Conservation (phyloP, 2,113 vertebrate genomes). For the human region GRCh38 chr19:18663001-18663500, state of each 20-base stretch:
- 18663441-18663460: background rate
- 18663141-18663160: background rate
- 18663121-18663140: background rate
- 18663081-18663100: background rate
- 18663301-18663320: background rate
- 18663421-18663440: background rate
- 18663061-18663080: too few relatives aligned
- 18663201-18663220: background rate
- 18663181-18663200: background rate
- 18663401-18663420: background rate
- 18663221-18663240: background rate
- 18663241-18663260: background rate
- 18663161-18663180: background rate
- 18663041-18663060: too few relatives aligned
- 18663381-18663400: background rate
- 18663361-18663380: background rate
- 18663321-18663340: background rate
- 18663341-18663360: background rate
- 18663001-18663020: too few relatives aligned
- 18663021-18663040: too few relatives aligned
- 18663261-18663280: background rate
- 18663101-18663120: background rate
- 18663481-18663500: conserved; percentile 28
- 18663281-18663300: background rate
- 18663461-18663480: background rate